phyloP scores from a whole-genome alignment of 2,113 vertebrate genomes.

The Cinclus mexicanus region DNA sequence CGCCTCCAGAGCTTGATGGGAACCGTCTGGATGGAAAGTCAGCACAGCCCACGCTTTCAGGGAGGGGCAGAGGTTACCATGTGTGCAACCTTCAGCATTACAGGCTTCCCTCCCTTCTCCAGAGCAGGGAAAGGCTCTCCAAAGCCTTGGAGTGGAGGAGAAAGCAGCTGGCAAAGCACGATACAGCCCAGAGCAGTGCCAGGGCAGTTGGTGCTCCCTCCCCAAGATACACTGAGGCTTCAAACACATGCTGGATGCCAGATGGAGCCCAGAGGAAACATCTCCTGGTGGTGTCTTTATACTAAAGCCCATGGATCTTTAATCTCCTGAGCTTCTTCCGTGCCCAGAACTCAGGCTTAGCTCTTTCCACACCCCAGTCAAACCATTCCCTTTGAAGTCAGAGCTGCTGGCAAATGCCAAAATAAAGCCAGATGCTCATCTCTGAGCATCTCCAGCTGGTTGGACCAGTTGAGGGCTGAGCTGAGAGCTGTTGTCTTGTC shows the following conservation, averaged over 20 bases:
- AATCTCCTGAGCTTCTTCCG: neutral
- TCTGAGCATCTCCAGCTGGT: neutral
- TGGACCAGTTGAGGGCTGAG: neutral
- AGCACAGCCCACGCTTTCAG: neutral
- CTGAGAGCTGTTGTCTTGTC: neutral
- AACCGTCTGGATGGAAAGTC: constrained; percentile 15
- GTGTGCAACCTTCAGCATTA: neutral
- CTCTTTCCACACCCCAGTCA: neutral
- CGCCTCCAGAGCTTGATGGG: neutral
- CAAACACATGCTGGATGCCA: neutral
- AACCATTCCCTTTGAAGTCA: neutral
- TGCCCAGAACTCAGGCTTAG: neutral
- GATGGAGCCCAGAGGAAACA: neutral
- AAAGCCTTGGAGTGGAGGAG: neutral
- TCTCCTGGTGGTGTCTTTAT: neutral
- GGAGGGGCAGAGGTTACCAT: constrained; percentile 5
- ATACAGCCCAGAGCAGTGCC: neutral
- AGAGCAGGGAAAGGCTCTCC: neutral
- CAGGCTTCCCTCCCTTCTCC: neutral
- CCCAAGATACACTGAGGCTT: fast-evolving
- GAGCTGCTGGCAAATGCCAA: neutral
- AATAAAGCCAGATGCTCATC: neutral
- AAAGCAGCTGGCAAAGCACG: neutral
- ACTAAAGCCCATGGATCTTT: neutral
- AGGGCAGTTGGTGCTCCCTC: neutral